Percentiles rank a stretch among this genome's conserved stretches.
Evolutionary conservation across 1,140 invertebrate species (phyloP).

Genomic region (Megalopta genalis): DNA sequence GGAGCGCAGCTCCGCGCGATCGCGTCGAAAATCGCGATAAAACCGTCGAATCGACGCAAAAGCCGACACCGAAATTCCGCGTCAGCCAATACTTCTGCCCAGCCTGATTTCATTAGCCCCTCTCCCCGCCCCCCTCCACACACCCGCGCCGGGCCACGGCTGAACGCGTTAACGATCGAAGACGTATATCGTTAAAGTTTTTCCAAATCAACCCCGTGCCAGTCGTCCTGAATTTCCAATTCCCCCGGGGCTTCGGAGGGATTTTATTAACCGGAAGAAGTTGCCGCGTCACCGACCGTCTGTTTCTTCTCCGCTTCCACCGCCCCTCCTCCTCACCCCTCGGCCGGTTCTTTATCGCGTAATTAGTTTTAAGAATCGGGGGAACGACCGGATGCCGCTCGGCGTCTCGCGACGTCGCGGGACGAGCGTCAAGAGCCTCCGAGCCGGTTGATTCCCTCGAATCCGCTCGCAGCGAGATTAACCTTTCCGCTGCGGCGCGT

Average conservation of each 20-base stretch:
- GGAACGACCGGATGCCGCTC: not conserved
- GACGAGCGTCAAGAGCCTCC: too few species aligned
- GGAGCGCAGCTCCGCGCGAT: not conserved
- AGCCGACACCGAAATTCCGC: not conserved
- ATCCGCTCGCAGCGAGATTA: too few species aligned
- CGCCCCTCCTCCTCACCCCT: too few species aligned
- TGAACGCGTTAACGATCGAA: not conserved
- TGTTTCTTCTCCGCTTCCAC: not conserved
- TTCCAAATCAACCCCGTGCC: not conserved
- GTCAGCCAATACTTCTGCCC: constrained; percentile 8
- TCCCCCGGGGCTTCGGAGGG: not conserved
- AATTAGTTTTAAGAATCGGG: not conserved
- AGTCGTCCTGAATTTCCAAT: not conserved
- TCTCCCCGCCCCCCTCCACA: too few species aligned
- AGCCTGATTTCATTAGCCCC: not conserved
- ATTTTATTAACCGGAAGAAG: not conserved
- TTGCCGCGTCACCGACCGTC: not conserved
- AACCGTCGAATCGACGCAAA: constrained; percentile 1
- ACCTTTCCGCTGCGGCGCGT: too few species aligned
- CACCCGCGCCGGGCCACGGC: too few species aligned
- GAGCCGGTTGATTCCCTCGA: too few species aligned
- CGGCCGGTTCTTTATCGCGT: not conserved
- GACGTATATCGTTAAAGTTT: not conserved
- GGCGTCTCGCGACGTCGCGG: too few species aligned
- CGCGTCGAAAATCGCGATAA: not conserved